phyloP scores from a whole-genome alignment of 2,888 invertebrate species.

The Poecilobothrus nobilitatus region DNA sequence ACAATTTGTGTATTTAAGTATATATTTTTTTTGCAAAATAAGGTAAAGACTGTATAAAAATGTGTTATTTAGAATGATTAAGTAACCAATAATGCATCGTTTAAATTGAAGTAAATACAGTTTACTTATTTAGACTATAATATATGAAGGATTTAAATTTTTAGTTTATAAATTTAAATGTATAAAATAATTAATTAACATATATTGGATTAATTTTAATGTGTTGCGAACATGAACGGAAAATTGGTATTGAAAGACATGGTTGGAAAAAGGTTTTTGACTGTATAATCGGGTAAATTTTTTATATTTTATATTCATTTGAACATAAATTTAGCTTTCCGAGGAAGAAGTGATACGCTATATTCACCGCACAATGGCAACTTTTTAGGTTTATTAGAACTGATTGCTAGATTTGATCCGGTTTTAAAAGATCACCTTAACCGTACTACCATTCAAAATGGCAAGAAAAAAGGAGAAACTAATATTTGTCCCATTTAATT shows the following conservation, averaged over 20 bases:
- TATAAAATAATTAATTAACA: not conserved
- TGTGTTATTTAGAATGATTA: too few relatives aligned
- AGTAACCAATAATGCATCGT: too few relatives aligned
- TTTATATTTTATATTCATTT: constrained; percentile 14
- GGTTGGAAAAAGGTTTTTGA: constrained; percentile 10
- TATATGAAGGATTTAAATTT: too few relatives aligned
- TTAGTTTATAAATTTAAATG: not conserved
- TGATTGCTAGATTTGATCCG: constrained; percentile 13
- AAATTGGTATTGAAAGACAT: not conserved
- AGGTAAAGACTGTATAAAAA: too few relatives aligned
- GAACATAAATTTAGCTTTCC: constrained; percentile 15
- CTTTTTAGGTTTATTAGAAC: constrained; percentile 14
- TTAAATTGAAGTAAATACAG: too few relatives aligned
- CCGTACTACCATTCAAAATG: constrained; percentile 7
- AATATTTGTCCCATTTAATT: constrained; percentile 7
- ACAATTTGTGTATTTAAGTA: too few relatives aligned
- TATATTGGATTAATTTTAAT: not conserved
- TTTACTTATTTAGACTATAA: too few relatives aligned
- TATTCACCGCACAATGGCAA: constrained; percentile 13
- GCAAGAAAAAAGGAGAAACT: constrained; percentile 5
- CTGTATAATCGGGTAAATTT: constrained; percentile 12
- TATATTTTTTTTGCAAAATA: too few relatives aligned
- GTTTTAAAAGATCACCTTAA: constrained; percentile 13
- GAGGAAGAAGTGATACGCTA: constrained; percentile 9
- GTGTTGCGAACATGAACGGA: not conserved